Conservation (phyloP, 2,888 invertebrate species). For the Venusia cambrica region DNA sequence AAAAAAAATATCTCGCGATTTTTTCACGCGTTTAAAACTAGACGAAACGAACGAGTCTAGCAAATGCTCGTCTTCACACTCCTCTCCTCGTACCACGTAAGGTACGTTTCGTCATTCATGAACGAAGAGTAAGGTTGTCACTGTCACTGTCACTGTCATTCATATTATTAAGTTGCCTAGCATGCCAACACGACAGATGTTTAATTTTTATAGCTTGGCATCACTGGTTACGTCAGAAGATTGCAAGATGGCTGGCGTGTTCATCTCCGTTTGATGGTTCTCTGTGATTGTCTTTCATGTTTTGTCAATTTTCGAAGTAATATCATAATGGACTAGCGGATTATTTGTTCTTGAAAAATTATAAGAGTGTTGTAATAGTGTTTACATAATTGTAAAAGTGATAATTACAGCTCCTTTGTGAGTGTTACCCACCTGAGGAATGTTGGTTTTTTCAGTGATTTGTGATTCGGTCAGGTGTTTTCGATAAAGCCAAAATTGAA, state of each 20-base stretch:
- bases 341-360: slow-evolving; percentile 47
- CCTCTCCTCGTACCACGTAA: too few relatives aligned
- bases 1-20: too few relatives aligned
- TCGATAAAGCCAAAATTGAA: slow-evolving; percentile 74
- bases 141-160: too few relatives aligned
- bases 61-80: too few relatives aligned
- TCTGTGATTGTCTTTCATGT: slow-evolving; percentile 67
- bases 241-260: slow-evolving; percentile 82
- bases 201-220: slow-evolving; percentile 54
- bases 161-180: slow-evolving; percentile 46
- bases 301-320: slow-evolving; percentile 65
- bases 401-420: slow-evolving; percentile 53
- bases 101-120: too few relatives aligned
- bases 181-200: slow-evolving; percentile 40
- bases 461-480: slow-evolving; percentile 83
- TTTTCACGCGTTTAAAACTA: too few relatives aligned
- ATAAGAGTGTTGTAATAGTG: slow-evolving; percentile 51
- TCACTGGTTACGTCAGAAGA: slow-evolving; percentile 67
- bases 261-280: slow-evolving; percentile 76
- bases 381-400: slow-evolving; percentile 44
- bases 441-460: slow-evolving; percentile 83
- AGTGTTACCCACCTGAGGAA: slow-evolving; percentile 84
- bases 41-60: too few relatives aligned
- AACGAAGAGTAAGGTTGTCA: too few relatives aligned
- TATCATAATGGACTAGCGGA: slow-evolving; percentile 55